Base-by-base conservation (phyloP, 2,113 vertebrate species). In the Pseudorasbora parva region DNA sequence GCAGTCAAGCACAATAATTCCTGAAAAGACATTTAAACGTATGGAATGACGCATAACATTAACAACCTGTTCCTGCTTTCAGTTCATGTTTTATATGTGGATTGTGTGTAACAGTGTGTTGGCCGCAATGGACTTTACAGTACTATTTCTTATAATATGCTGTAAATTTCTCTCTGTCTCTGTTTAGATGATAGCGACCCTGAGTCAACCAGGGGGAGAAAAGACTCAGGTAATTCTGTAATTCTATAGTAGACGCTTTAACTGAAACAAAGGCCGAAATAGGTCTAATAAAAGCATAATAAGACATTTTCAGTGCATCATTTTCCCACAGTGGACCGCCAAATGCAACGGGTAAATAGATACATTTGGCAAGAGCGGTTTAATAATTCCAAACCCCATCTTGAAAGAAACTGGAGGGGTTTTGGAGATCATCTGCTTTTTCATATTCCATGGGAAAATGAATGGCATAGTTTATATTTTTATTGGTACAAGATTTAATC, bases 141-240 rank as follows among this genome's bases (percentile, higher is more conserved):
- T 93, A 93, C 74, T 93, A 92, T 93, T 94, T 84, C 51, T 85
- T 87, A 90, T 87, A 91, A 94, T 94, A 92, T 95, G 91, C 92
- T 94, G 92, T 94, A 93, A 93, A 93, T 89, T 84, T 94, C 88
- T 95, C 86, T 94, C 78, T 93, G 93, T 97, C 96, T 95, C 93
- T 94, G 95, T 98, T 95, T 95, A 99, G 97, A 97, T 97, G 93
- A 96, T 95, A 94, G 94, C 93, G 93, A 94, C 93, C 94, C 94
- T 92, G 92, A 96, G 91, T 90, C 94, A 90, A 84, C 93, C 88
- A 93, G 90, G 90, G 96, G 94, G 89, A 98, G 97, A 92, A 99
- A 99, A 93, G 96, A 98, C 91, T 98, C 97, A 98, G 97, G 97
- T 99, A 95, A 95, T 91, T 77, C 86, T 85, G 59, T 66, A 87